Conservation (phyloP, 2,113 vertebrate species). For the Tapirus terrestris region DNA sequence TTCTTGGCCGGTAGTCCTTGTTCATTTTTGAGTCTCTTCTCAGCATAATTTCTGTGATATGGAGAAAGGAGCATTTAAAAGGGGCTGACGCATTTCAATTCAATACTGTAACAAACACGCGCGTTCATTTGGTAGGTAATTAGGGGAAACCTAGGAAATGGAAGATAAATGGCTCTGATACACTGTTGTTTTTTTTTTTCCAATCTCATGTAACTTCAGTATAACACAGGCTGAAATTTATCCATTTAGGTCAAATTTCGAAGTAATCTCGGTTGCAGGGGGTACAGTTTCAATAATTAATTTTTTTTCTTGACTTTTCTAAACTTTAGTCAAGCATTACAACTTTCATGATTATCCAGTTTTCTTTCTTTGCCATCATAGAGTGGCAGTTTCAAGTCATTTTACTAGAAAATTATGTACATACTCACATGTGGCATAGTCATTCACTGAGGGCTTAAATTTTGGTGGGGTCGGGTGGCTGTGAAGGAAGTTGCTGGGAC, state of each 20-base stretch:
- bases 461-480: neutral
- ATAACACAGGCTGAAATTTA: neutral
- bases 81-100: neutral
- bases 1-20: neutral
- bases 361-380: neutral
- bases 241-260: neutral
- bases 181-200: neutral
- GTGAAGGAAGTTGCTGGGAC: slow-evolving; percentile 8
- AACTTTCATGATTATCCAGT: neutral
- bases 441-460: neutral
- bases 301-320: neutral
- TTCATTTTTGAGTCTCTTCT: neutral
- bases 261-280: neutral
- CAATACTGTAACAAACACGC: neutral
- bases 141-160: neutral
- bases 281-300: neutral
- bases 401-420: slow-evolving; percentile 1
- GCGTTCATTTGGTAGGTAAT: neutral
- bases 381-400: neutral
- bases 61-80: neutral
- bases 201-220: neutral
- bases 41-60: neutral
- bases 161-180: neutral
- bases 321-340: neutral
- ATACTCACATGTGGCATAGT: neutral